These are phyloP conservation scores for Plumapathes pennacea DNA, from an alignment of 92 coral and sea anemone genomes.

Conservation along the genomic window DNA sequence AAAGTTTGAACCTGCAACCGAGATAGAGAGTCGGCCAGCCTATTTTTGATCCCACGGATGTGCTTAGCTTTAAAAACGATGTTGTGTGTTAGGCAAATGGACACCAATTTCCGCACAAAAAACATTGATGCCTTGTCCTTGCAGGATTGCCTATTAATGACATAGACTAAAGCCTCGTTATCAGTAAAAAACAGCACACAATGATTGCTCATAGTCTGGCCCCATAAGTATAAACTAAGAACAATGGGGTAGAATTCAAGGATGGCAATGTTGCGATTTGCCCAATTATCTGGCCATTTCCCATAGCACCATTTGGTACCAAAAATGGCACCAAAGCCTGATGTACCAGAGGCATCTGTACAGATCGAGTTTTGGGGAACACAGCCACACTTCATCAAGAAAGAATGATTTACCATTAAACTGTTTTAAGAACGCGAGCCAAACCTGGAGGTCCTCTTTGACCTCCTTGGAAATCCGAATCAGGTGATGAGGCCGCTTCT, in stretches of 20 bases:
- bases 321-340: constrained; percentile 45
- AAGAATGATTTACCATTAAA: constrained; percentile 19
- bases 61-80: constrained; percentile 35
- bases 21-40: constrained; percentile 39
- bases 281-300: constrained; percentile 34
- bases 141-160: not conserved
- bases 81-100: constrained; percentile 16
- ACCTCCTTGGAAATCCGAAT: constrained; percentile 20
- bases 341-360: constrained; percentile 26
- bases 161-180: constrained; percentile 3
- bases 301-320: constrained; percentile 41
- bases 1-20: constrained; percentile 17
- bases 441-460: constrained; percentile 2
- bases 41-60: constrained; percentile 16
- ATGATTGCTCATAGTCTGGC: constrained; percentile 9
- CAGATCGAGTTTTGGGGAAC: constrained; percentile 17
- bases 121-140: constrained; percentile 19
- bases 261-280: constrained; percentile 11
- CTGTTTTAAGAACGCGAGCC: constrained; percentile 21
- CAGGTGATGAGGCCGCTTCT: constrained; percentile 10
- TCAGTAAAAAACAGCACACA: constrained; percentile 22
- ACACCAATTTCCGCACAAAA: constrained; percentile 27
- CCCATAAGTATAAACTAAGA: constrained; percentile 10
- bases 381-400: constrained; percentile 18
- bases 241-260: constrained; percentile 36